Base-by-base conservation (phyloP, 2,888 invertebrate species). In the Ophion costatus region DNA sequence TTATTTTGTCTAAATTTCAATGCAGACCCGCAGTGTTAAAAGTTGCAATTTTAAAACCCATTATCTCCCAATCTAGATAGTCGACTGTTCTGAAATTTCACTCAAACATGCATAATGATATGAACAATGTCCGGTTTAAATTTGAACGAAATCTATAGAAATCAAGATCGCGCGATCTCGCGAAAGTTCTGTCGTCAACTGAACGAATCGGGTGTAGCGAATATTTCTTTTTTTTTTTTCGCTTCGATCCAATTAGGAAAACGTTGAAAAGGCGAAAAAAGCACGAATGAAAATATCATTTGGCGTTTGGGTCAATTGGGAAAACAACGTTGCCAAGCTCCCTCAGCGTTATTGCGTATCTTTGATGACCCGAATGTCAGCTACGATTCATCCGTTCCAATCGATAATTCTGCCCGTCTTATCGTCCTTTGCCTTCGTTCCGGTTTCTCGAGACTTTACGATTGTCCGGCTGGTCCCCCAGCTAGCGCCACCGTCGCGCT, bases 321-420 rank as follows among this genome's bases (percentile, higher is more conserved):
- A 51, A 69, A 17, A 69, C 9, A 69, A 51, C 22, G 17, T 45
- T 2, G 24, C 51, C 24, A 7, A 69, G 51, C 24, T 17, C 45
- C 69, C 45, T 51, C 24, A 20, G 29, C 51, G 9, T 24, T 51
- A 24, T n/a, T 17, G 24, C 29, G 69, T 69, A 51, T 51, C 69
- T 61, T 56, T 57, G 66, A 79, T 73, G 70, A 56, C 38, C 42
- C 61, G 59, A 79, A 69, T 69, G 51, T 69, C 24, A 69, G 29
- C 51, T 17, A 42, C 24, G 69, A 69, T 51, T 69, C 24, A 51
- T 69, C 11, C 17, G 69, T 42, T 24, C 69, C 42, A 67, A 80
- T 75, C 51, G 51, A 80, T 56, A 75, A 20, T 56, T 76, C 51
- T 57, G 63, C 42, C 22, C 73, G 71, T 45, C 73, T 51, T 14